Percentiles rank a stretch among this genome's conserved stretches.
Evolutionary conservation across 2,113 vertebrate genomes (phyloP).

Genomic region (Hippocampus zosterae): DNA sequence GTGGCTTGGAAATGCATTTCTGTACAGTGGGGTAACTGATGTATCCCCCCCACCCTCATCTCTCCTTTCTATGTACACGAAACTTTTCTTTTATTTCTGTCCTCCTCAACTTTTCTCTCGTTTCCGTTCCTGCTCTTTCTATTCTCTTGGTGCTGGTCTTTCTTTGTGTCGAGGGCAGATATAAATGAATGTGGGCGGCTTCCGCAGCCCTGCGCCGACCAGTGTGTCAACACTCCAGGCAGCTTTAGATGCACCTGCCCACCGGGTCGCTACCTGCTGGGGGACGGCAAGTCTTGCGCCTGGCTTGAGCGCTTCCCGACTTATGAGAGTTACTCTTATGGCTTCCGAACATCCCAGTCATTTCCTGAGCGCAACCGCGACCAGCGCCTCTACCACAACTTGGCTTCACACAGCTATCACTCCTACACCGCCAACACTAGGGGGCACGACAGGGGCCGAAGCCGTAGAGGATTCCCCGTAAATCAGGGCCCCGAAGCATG

Average conservation of each 20-base stretch:
- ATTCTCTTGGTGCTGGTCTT: constrained; percentile 63
- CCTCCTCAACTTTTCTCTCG: constrained; percentile 7
- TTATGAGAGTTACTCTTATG: constrained; percentile 77
- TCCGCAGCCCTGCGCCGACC: constrained; percentile 88
- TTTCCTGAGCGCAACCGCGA: constrained; percentile 76
- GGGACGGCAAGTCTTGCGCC: constrained; percentile 94
- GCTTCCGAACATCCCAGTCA: constrained; percentile 82
- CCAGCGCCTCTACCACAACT: constrained; percentile 84
- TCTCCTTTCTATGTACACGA: constrained; percentile 32
- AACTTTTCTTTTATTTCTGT: constrained; percentile 13
- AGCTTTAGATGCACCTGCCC: constrained; percentile 95
- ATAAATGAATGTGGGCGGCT: constrained; percentile 94
- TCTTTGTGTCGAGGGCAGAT: constrained; percentile 80
- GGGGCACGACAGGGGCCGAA: constrained; percentile 75
- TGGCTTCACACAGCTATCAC: constrained; percentile 87
- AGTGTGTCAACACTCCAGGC: constrained; percentile 89
- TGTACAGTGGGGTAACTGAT: constrained; percentile 57
- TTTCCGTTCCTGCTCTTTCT: constrained; percentile 1
- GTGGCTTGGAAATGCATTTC: constrained; percentile 53
- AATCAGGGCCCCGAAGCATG: constrained; percentile 59
- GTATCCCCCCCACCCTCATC: constrained; percentile 58
- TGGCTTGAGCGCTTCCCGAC: constrained; percentile 88
- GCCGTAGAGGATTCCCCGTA: constrained; percentile 35
- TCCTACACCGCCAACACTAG: constrained; percentile 77
- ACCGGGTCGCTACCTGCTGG: constrained; percentile 86